These are phyloP conservation scores for Silvanus unidentatus DNA, from an alignment of 2,888 invertebrate genomes.

Conservation along the genomic window DNA sequence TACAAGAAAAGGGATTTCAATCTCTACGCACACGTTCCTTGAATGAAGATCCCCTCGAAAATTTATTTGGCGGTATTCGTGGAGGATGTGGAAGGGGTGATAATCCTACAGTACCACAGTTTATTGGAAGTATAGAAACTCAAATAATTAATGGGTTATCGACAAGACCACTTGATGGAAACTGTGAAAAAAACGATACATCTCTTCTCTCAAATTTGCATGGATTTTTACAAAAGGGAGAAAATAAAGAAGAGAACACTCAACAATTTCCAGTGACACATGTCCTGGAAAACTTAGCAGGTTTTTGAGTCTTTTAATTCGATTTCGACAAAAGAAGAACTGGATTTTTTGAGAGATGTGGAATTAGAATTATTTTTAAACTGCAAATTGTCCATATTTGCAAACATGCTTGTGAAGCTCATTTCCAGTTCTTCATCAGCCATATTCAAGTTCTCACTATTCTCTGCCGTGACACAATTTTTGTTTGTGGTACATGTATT, in stretches of 20 bases:
- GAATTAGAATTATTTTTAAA: no score
- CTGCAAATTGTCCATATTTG: no score
- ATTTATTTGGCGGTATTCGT: slow-evolving; percentile 15
- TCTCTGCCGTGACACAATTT: no score
- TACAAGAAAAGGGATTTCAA: background rate
- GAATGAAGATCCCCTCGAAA: slow-evolving; percentile 7
- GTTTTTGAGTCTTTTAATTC: no score
- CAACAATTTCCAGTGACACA: no score
- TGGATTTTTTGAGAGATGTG: no score
- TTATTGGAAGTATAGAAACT: slow-evolving; percentile 11
- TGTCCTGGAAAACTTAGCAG: no score
- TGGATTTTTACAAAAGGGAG: background rate
- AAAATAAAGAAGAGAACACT: background rate
- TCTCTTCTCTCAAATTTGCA: background rate
- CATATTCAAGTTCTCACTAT: no score
- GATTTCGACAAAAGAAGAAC: no score
- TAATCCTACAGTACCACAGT: slow-evolving; percentile 14
- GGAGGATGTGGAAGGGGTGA: slow-evolving; percentile 15
- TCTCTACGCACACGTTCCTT: background rate
- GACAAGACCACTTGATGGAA: background rate
- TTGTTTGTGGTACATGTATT: no score
- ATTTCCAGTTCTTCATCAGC: no score
- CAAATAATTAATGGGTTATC: slow-evolving; percentile 12
- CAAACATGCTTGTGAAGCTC: no score
- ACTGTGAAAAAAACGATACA: background rate